Conservation (phyloP, 2,888 invertebrate genomes). For the Dryococelus australis region DNA sequence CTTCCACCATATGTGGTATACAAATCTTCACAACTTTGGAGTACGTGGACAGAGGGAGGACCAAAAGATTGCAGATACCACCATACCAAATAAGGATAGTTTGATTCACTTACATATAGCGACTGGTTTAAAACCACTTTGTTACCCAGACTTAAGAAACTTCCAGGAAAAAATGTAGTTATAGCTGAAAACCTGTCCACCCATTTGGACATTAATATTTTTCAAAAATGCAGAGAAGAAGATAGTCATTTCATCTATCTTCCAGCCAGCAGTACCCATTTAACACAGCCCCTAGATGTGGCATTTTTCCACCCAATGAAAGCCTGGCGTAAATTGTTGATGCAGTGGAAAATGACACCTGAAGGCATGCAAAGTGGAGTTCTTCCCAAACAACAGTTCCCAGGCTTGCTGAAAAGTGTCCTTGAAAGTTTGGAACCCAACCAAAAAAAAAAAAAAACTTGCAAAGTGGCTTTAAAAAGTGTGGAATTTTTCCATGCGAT, state of each 20-base stretch:
- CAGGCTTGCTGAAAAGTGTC: not conserved
- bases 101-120: slow-evolving; percentile 49
- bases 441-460: slow-evolving; percentile 2
- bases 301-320: slow-evolving; percentile 46
- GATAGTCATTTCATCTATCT: slow-evolving; percentile 49
- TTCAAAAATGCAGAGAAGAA: slow-evolving; percentile 31
- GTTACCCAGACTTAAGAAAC: slow-evolving; percentile 45
- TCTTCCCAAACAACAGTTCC: slow-evolving; percentile 19
- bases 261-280: slow-evolving; percentile 48
- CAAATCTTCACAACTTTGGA: slow-evolving; percentile 51
- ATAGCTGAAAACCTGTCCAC: slow-evolving; percentile 50
- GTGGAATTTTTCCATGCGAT: not conserved
- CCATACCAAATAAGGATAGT: slow-evolving; percentile 52
- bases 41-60: slow-evolving; percentile 52
- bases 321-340: slow-evolving; percentile 49
- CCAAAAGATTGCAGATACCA: slow-evolving; percentile 50
- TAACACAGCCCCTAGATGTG: slow-evolving; percentile 46
- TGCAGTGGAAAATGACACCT: slow-evolving; percentile 47
- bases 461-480: slow-evolving; percentile 13
- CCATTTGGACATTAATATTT: slow-evolving; percentile 39
- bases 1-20: slow-evolving; percentile 53
- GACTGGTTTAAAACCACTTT: slow-evolving; percentile 50
- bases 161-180: slow-evolving; percentile 46
- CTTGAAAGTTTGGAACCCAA: not conserved
- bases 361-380: slow-evolving; percentile 5